Percentiles rank a stretch among this genome's conserved stretches.
Evolutionary conservation across 2,888 invertebrate species (phyloP).

Genomic region (Rotaria socialis): DNA sequence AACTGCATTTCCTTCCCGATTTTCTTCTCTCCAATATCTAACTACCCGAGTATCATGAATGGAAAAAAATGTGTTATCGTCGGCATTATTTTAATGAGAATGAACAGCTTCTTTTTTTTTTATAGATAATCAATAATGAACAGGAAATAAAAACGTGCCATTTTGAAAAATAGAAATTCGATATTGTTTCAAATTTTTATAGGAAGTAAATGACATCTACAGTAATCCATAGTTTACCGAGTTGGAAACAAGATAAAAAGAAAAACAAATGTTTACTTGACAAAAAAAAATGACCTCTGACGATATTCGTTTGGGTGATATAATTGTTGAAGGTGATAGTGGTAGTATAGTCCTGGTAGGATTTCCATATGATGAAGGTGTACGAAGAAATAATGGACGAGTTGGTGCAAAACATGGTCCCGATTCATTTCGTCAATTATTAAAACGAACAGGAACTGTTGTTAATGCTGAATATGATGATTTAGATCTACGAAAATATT

Average conservation of each 20-base stretch:
- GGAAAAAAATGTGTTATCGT: too few species aligned
- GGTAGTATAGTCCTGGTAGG: slow-evolving; percentile 44
- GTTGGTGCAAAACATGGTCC: slow-evolving; percentile 43
- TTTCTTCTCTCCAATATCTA: too few species aligned
- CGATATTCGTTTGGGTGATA: slow-evolving; percentile 17
- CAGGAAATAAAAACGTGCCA: too few species aligned
- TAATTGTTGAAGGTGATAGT: neutral
- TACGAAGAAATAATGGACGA: slow-evolving; percentile 44
- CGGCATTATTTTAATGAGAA: too few species aligned
- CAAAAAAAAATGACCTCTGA: neutral
- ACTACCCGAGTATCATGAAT: too few species aligned
- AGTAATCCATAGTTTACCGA: neutral
- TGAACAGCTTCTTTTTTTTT: too few species aligned
- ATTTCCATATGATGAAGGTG: slow-evolving; percentile 45
- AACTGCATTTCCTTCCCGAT: too few species aligned
- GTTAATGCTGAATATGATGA: slow-evolving; percentile 42
- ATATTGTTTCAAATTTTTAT: neutral
- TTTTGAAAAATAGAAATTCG: too few species aligned
- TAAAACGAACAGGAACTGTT: slow-evolving; percentile 42
- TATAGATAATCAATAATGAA: too few species aligned
- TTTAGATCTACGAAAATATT: slow-evolving; percentile 9
- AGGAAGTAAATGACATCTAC: neutral
- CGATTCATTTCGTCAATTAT: slow-evolving; percentile 36
- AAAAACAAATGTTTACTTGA: neutral
- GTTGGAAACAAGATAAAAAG: neutral